Percentiles rank a stretch among this genome's conserved stretches.
Conservation (phyloP, 30 jellyfish, hydroid and myxozoan species). For the Mastigias papua region DNA sequence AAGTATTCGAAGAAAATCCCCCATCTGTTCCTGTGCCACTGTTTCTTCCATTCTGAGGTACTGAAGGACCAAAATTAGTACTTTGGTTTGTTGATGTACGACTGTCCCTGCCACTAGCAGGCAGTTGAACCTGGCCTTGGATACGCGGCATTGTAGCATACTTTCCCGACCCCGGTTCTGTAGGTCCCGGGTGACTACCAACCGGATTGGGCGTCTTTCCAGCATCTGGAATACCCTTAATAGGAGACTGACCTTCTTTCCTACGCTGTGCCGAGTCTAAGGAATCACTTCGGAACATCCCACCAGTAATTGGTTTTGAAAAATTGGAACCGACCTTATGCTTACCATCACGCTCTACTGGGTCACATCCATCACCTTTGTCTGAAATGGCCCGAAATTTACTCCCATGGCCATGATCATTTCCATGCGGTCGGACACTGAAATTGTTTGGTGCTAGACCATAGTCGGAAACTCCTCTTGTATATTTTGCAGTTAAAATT, state of each 20-base stretch:
- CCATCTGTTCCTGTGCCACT: neutral
- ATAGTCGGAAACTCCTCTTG: neutral
- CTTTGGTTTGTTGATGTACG: too few relatives aligned
- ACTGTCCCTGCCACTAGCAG: too few relatives aligned
- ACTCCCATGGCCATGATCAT: neutral
- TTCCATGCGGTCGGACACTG: neutral
- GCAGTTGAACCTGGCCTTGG: neutral
- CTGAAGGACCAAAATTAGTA: too few relatives aligned
- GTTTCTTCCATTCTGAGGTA: neutral
- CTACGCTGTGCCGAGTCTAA: neutral
- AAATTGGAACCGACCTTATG: too few relatives aligned
- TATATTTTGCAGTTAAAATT: neutral
- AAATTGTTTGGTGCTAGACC: neutral
- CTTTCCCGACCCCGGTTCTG: neutral
- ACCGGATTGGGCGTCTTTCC: neutral
- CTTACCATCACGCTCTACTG: neutral
- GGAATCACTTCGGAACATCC: neutral
- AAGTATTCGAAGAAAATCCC: conserved; percentile 8
- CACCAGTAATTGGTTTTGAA: neutral
- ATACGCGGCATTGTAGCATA: neutral
- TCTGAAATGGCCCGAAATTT: too few relatives aligned
- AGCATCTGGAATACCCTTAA: neutral
- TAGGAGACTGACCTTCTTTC: neutral
- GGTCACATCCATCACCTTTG: too few relatives aligned
- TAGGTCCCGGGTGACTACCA: neutral